Conservation (phyloP, 1,140 invertebrate genomes). For the Ditylenchus dipsaci region DNA sequence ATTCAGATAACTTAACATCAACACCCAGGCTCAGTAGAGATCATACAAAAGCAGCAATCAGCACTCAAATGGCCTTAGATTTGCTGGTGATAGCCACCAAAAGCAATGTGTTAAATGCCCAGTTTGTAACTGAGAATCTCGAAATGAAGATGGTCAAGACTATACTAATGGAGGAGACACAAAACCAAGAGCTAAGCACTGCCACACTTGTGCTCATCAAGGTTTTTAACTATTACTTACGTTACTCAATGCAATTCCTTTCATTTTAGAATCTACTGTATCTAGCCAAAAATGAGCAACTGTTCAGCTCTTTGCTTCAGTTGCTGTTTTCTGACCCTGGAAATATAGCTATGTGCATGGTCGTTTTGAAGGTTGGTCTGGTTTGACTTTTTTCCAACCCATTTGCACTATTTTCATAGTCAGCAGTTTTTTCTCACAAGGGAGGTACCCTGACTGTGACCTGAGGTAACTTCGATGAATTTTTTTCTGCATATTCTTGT, state of each 20-base stretch:
- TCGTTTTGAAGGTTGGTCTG: slow-evolving; percentile 28
- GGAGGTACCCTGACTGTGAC: too few relatives aligned
- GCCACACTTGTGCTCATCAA: slow-evolving; percentile 1
- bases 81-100: slow-evolving; percentile 36
- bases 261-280: slow-evolving; percentile 55
- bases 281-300: slow-evolving; percentile 52
- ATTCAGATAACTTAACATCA: not conserved
- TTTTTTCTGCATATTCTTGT: too few relatives aligned
- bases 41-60: not conserved
- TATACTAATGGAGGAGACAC: slow-evolving; percentile 11
- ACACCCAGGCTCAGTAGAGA: not conserved
- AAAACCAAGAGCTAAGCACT: slow-evolving; percentile 6
- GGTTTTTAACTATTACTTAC: slow-evolving; percentile 16
- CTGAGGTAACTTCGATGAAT: too few relatives aligned
- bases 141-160: slow-evolving; percentile 26
- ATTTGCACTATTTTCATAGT: too few relatives aligned
- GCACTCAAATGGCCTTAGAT: slow-evolving; percentile 32
- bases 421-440: too few relatives aligned
- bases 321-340: slow-evolving; percentile 44
- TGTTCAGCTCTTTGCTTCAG: slow-evolving; percentile 50
- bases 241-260: slow-evolving; percentile 5
- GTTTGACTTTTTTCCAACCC: not conserved
- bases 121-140: slow-evolving; percentile 40
- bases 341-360: slow-evolving; percentile 36
- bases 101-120: slow-evolving; percentile 39